phyloP scores from a whole-genome alignment of 2,113 vertebrate species.

The Dascyllus trimaculatus region DNA sequence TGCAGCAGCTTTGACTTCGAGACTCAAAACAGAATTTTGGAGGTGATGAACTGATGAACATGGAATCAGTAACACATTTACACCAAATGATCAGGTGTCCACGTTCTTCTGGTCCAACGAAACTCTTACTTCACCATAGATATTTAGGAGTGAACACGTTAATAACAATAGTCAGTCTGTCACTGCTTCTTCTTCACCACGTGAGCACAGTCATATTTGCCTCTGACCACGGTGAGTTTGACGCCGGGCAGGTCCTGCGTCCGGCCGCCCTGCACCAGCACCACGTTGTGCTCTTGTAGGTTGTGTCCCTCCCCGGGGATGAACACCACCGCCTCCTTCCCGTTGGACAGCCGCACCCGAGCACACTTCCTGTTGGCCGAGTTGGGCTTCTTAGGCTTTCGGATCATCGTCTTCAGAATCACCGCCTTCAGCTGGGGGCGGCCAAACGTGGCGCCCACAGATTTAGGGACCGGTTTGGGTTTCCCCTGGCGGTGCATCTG shows the following conservation, averaged over 20 bases:
- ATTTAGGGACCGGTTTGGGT: conserved; percentile 13
- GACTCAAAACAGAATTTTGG: no score
- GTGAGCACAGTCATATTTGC: conserved; percentile 89
- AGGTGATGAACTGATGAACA: no score
- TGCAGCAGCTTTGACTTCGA: no score
- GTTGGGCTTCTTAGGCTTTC: conserved; percentile 97
- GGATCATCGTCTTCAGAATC: conserved; percentile 91
- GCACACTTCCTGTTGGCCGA: conserved; percentile 95
- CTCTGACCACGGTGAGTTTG: conserved; percentile 88
- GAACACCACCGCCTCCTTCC: conserved; percentile 89
- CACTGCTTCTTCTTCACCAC: conserved; percentile 87
- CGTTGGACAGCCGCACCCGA: conserved; percentile 89
- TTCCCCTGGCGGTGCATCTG: conserved; percentile 92
- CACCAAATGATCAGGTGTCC: no score
- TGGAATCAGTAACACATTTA: no score
- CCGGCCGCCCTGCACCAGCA: conserved; percentile 90
- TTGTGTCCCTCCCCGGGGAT: conserved; percentile 95
- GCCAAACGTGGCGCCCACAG: conserved; percentile 79
- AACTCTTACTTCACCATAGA: no score
- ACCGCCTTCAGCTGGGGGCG: conserved; percentile 92
- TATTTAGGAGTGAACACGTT: no score
- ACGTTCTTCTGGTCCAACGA: no score
- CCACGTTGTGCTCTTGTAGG: conserved; percentile 94
- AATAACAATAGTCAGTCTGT: no score
- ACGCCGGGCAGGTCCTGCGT: conserved; percentile 95